phyloP scores from a whole-genome alignment of 2,797 vertebrate species.

The Chanos chanos region DNA sequence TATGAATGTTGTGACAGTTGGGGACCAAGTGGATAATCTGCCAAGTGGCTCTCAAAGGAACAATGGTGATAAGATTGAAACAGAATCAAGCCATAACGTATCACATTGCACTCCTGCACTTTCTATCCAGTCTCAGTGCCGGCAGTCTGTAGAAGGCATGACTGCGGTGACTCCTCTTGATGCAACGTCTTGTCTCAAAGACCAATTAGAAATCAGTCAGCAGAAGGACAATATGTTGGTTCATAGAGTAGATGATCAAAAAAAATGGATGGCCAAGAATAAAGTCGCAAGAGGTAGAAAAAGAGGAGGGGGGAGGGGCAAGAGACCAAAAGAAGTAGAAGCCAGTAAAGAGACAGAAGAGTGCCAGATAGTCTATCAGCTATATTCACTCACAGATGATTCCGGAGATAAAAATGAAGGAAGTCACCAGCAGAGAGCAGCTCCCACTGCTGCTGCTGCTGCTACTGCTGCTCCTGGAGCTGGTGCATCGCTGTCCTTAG shows the following conservation, averaged over 20 bases:
- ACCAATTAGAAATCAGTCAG: conserved; percentile 63
- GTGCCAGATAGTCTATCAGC: conserved; percentile 64
- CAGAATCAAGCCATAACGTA: conserved; percentile 9
- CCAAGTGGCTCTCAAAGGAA: conserved; percentile 20
- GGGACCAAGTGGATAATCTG: conserved; percentile 46
- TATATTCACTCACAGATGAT: conserved; percentile 42
- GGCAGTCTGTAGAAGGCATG: conserved; percentile 22
- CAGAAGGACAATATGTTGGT: conserved; percentile 67
- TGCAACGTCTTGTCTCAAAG: conserved; percentile 52
- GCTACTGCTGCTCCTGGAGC: not conserved
- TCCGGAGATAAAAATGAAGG: conserved; percentile 41
- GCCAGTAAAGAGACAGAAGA: conserved; percentile 53
- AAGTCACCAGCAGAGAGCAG: not conserved
- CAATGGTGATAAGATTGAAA: conserved; percentile 34
- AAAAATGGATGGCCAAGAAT: conserved; percentile 6
- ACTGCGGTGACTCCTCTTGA: conserved; percentile 27
- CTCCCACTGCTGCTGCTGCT: not conserved
- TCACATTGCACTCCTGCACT: not conserved
- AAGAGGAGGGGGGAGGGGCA: conserved; percentile 21
- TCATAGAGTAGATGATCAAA: conserved; percentile 15
- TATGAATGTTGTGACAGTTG: conserved; percentile 70
- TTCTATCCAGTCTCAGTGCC: not conserved
- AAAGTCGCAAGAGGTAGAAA: conserved; percentile 31
- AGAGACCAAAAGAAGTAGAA: conserved; percentile 25
- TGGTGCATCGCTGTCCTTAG: conserved; percentile 24